Base-by-base conservation (phyloP, 2,113 vertebrate genomes). In the Aptenodytes patagonicus region DNA sequence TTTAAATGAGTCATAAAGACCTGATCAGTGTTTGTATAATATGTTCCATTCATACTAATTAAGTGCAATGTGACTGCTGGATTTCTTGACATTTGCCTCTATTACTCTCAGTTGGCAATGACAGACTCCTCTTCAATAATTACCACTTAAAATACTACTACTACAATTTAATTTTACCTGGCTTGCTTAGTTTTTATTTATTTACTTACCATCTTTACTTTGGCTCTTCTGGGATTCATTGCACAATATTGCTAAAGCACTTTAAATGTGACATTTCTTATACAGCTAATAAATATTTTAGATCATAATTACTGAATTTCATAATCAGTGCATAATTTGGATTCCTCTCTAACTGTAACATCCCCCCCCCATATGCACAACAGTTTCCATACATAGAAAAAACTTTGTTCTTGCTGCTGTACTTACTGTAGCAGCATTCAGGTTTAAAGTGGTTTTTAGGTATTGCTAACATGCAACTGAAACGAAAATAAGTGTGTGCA, bases 1-100 rank as follows among this genome's bases (percentile, higher is more conserved):
- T 90, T 95, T 89, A 86, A 96, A 86, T 96, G 85, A 96, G 70
- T 94, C 92, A 95, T 64, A 83, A 94, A 89, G 88, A 86, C 83
- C 69, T 97, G 95, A 95, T 95, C 95, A 77, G 40, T 80, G 55
- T 94, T 90, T 69, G 86, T 92, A 91, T 95, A 94, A 92, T 46
- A 55, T 84, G 62, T 96, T 89, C 95, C 85, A 86, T 97, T 95
- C 76, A 90, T 90, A 93, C 79, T 88, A 89, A 94, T 92, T 92
- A 94, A 81, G 64, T 75, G n/a, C 57, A 76, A 36, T 73, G 68
- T 95, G 95, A 94, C 82, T 46, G 60, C 65, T 93, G 85, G 28
- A 93, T 96, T 95, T 95, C 92, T 90, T 94, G 94, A 95, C 76
- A 89, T 89, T 93, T 90, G 55, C 83, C 42, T 92, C 46, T 83